phyloP scores from a whole-genome alignment of 2,888 invertebrate genomes.

The Clivina fossor region DNA sequence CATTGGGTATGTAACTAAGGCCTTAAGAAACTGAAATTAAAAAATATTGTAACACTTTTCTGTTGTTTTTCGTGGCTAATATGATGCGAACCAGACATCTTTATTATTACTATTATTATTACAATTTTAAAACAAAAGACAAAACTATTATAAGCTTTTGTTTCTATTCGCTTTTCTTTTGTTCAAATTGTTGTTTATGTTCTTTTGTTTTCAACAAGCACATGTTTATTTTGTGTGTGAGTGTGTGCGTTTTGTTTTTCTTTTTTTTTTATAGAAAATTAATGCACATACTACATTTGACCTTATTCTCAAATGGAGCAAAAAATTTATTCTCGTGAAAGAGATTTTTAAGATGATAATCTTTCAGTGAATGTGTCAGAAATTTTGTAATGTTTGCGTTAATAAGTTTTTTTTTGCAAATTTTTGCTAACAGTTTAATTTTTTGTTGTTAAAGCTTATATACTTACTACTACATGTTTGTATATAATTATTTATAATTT shows the following conservation, averaged over 20 bases:
- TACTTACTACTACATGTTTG: too few relatives aligned
- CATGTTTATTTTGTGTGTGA: not conserved
- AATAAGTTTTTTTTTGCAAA: conserved; percentile 1
- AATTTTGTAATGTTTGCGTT: too few relatives aligned
- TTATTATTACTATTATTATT: conserved; percentile 9
- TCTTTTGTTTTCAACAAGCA: conserved; percentile 1
- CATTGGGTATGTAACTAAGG: conserved; percentile 23
- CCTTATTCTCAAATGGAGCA: conserved; percentile 28
- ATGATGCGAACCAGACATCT: conserved; percentile 6
- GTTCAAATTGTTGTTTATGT: not conserved
- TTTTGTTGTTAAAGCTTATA: not conserved
- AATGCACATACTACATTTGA: conserved; percentile 28
- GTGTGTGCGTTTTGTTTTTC: conserved; percentile 14
- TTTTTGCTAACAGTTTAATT: not conserved
- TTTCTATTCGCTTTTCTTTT: not conserved
- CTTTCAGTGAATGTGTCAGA: too few relatives aligned
- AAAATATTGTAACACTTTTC: not conserved
- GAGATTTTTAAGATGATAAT: conserved; percentile 3
- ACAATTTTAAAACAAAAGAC: too few relatives aligned
- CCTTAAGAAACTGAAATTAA: not conserved
- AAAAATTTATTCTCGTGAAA: conserved; percentile 16
- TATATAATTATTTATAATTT: too few relatives aligned
- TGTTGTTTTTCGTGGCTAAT: not conserved
- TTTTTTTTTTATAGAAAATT: conserved; percentile 20
- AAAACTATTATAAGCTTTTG: too few relatives aligned